Evolutionary conservation across 2,113 vertebrate genomes (phyloP), one percentile per base, ranked within the genome.

Genomic region (Pangasianodon hypophthalmus): DNA sequence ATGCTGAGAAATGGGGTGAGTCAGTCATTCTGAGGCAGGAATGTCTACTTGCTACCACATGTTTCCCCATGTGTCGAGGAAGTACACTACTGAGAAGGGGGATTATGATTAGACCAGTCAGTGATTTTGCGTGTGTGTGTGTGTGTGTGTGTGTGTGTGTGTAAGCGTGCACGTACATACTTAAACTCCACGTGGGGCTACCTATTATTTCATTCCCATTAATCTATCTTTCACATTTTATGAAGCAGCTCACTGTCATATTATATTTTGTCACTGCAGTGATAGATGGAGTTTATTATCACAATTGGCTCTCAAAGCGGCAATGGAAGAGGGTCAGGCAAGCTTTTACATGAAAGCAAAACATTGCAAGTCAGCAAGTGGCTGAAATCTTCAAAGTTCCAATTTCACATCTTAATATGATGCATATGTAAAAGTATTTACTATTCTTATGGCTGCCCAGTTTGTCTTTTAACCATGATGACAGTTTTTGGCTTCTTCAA

Each of bases 1-100:
- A 99, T 99, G 98, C 95, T 99, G 91, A 98, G 98, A 91, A 99
- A 98, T 92, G 98, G 98, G 95, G 98, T 99, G 91, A 96, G 97
- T 95, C 48, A 46, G 32, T 86, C 48, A 58, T 64, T 75, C 67
- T 54, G 21, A 60, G 67, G 21, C 52, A 75, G 32, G 88, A 88
- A 84, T 84, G 81, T 88, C 50, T 50, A 56, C 54, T 32, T 89
- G 37, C 73, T 48, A 29, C 48, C 44, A 79, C 41, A 73, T n/a
- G 64, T 52, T 69, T 56, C 67, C 10, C 3, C 82, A 62, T 29
- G 37, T 44, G 37, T 44, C 62, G 11, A 46, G 56, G 37, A 84
- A 84, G 37, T 62, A 7, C 82, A 84, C 82, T 84, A 24, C 21
- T 44, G 52, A 26, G n/a, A n/a, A 54, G 5, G 46, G 56, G 18